Conservation (phyloP, 2,888 invertebrate species). For the Volucella inflata region DNA sequence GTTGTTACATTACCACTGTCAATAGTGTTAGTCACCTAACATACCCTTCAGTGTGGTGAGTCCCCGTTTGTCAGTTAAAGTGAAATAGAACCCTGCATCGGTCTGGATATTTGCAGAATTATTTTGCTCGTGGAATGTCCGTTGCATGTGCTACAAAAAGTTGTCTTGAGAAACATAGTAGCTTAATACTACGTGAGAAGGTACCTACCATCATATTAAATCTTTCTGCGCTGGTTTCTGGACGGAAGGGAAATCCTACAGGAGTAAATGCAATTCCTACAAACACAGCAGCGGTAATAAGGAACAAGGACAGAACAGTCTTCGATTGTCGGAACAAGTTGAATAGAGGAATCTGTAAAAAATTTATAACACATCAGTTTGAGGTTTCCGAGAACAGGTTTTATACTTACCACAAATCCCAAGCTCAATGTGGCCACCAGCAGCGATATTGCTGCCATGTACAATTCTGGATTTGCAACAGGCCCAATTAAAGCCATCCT, state of each 20-base stretch:
- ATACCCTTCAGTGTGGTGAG: conserved; percentile 77
- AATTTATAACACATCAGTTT: not conserved
- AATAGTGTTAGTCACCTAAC: not conserved
- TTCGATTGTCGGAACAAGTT: conserved; percentile 82
- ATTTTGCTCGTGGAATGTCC: conserved; percentile 83
- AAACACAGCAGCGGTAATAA: conserved; percentile 79
- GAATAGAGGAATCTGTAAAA: conserved; percentile 80
- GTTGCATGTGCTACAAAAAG: conserved; percentile 83
- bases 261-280: conserved; percentile 84
- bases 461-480: conserved; percentile 85
- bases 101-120: conserved; percentile 78
- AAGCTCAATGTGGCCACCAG: conserved; percentile 78
- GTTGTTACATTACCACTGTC: not conserved
- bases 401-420: conserved; percentile 78
- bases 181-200: too few relatives aligned
- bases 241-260: conserved; percentile 86
- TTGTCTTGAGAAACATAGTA: not conserved
- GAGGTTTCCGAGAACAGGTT: not conserved
- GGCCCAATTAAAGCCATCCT: conserved; percentile 86
- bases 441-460: conserved; percentile 83
- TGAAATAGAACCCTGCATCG: conserved; percentile 84
- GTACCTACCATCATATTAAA: conserved; percentile 83
- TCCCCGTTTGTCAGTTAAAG: conserved; percentile 83
- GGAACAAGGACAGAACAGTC: conserved; percentile 80
- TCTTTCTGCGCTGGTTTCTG: conserved; percentile 84